A percentile compares a stretch with the other conserved stretches of the same genome.
Evolutionary conservation across 2,888 invertebrate genomes (phyloP).

Genomic region (Nipponacmea schrenckii): DNA sequence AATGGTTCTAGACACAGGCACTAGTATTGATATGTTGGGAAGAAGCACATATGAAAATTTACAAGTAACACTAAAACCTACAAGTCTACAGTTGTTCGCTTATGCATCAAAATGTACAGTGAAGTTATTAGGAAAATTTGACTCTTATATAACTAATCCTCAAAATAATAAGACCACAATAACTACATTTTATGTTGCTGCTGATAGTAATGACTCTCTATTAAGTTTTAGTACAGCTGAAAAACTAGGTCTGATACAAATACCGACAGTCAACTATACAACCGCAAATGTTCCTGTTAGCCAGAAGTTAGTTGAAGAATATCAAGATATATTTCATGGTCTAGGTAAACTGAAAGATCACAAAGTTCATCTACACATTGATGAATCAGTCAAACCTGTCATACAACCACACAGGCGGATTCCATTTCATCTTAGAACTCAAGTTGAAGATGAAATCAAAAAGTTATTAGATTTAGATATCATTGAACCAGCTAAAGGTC

Average conservation of each 20-base stretch:
- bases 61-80: background rate
- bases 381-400: slow-evolving; percentile 30
- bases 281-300: slow-evolving; percentile 9
- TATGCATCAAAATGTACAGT: slow-evolving; percentile 13
- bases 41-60: slow-evolving; percentile 8
- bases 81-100: background rate
- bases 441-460: slow-evolving; percentile 24
- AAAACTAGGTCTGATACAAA: background rate
- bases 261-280: background rate
- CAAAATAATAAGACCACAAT: background rate
- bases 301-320: background rate
- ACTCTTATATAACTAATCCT: background rate
- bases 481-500: slow-evolving; percentile 28
- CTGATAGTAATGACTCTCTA: background rate
- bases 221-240: slow-evolving; percentile 1
- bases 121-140: background rate
- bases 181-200: slow-evolving; percentile 7
- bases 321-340: slow-evolving; percentile 23
- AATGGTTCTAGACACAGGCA: slow-evolving; percentile 10
- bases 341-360: slow-evolving; percentile 28
- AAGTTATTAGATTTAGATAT: slow-evolving; percentile 22
- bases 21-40: slow-evolving; percentile 16
- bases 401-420: slow-evolving; percentile 29
- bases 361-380: slow-evolving; percentile 26
- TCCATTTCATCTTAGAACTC: slow-evolving; percentile 34